Base-by-base conservation (phyloP, 2,797 vertebrate species). In the Enteromius viviparus region DNA sequence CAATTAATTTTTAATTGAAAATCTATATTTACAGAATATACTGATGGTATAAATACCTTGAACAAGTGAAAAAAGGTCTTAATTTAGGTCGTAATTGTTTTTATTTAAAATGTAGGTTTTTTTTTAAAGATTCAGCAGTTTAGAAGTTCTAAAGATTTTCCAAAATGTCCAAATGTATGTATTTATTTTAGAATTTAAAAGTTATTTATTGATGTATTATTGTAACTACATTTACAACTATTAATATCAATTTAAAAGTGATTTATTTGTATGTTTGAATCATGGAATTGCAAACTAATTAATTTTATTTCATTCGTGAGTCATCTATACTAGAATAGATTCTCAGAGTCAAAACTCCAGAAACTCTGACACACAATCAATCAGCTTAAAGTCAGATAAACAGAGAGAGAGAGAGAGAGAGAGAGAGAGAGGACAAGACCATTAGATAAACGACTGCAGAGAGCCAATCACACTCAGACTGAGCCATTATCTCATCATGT, bases 401-500 rank as follows among this genome's bases (percentile, higher is more conserved):
- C 58, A 19, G 68, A 70, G 77, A 60, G 72, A 85, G 81, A 49
- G 83, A 66, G 70, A 65, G 45, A 19, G 49, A 51, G 26, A 14
- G 62, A 19, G 68, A 70, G 77, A 60, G 72, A 85, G 81, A 49
- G 83, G 81, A 75, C 78, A 32, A 53, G 53, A 6, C 47, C 40
- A 58, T 62, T 60, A 72, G 82, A 85, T 71, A 76, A 34, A 78
- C 65, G 84, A 80, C 49, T 29, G 32, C 21, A 23, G 42, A 9
- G 12, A 17, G n/a, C 14, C 60, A 29, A 32, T 29, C 60, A 29
- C 60, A 47, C 23, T 47, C 68, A 58, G 49, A 77, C 71, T 70
- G 69, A 21, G 72, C 84, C 81, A 85, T 85, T 87, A 81, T 82
- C 79, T 21, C 70, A 21, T 75, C 40, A 17, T 84, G 82, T 84